Percentiles rank a stretch among this genome's conserved stretches.
These are phyloP conservation scores for Hesperophylax magnus DNA, from an alignment of 1,140 invertebrate genomes.

Conservation along the genomic window DNA sequence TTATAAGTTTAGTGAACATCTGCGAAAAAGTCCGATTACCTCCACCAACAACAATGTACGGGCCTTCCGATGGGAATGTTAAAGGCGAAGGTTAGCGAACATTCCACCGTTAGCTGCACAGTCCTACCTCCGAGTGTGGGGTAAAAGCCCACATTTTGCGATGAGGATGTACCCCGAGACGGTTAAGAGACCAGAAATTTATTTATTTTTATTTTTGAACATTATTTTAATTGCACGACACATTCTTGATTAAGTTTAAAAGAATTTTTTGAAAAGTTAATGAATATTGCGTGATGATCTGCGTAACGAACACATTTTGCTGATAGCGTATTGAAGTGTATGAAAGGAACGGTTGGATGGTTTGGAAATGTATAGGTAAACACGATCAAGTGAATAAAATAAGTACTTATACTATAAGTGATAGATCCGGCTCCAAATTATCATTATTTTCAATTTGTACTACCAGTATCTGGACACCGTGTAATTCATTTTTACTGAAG, in stretches of 20 bases:
- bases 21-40: conserved; percentile 16
- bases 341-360: too few species aligned
- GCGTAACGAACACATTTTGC: too few species aligned
- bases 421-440: too few species aligned
- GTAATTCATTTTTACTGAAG: too few species aligned
- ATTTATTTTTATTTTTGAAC: not conserved
- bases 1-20: conserved; percentile 13
- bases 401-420: too few species aligned
- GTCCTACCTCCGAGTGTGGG: not conserved
- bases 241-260: not conserved
- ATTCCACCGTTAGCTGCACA: conserved; percentile 42
- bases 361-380: too few species aligned
- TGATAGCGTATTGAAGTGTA: too few species aligned
- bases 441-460: too few species aligned
- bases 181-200: conserved; percentile 15
- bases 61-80: not conserved
- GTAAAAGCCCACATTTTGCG: not conserved
- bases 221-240: not conserved
- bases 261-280: too few species aligned
- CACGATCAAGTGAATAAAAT: too few species aligned
- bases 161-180: not conserved
- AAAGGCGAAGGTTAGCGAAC: conserved; percentile 42
- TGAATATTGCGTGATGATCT: too few species aligned
- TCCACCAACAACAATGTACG: not conserved
- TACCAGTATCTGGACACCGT: too few species aligned